A percentile compares a stretch with the other conserved stretches of the same genome.
Evolutionary conservation across 2,888 invertebrate species (phyloP).

Genomic region (Diachrysia chrysitis): DNA sequence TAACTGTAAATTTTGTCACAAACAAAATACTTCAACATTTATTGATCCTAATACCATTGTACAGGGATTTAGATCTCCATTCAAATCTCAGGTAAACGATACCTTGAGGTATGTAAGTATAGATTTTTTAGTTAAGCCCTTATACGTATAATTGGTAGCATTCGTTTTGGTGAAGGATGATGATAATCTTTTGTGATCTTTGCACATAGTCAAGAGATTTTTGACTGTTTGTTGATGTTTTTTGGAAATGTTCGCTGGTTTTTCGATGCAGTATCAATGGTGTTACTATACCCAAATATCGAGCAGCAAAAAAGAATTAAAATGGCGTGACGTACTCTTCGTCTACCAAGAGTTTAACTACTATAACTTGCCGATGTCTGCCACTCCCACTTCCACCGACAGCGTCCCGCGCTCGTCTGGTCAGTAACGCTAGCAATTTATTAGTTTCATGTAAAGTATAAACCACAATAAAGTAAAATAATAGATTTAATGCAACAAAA

Average conservation of each 20-base stretch:
- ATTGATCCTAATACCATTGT: constrained; percentile 80
- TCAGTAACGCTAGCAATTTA: no score
- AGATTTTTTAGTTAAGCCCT: constrained; percentile 68
- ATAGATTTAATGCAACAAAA: no score
- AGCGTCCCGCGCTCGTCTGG: no score
- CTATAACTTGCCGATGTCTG: no score
- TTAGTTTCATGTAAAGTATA: no score
- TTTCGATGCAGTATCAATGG: constrained; percentile 6
- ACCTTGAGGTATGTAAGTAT: constrained; percentile 65
- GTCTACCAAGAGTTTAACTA: no score
- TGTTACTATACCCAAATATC: neutral
- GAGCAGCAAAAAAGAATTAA: neutral
- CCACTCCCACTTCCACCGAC: no score
- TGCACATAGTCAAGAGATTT: constrained; percentile 55
- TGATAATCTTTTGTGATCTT: constrained; percentile 73
- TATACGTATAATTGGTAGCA: constrained; percentile 68
- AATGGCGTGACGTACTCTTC: neutral
- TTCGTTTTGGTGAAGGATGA: constrained; percentile 75
- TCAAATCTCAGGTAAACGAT: constrained; percentile 82
- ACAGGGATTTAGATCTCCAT: constrained; percentile 75
- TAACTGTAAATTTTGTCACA: constrained; percentile 85
- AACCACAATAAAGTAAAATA: no score
- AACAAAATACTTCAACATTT: constrained; percentile 77
- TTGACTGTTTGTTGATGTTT: constrained; percentile 54
- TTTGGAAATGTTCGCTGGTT: constrained; percentile 10